These are phyloP conservation scores for Phylloscopus collybita DNA, from an alignment of 2,797 vertebrate genomes.

Conservation along the genomic window DNA sequence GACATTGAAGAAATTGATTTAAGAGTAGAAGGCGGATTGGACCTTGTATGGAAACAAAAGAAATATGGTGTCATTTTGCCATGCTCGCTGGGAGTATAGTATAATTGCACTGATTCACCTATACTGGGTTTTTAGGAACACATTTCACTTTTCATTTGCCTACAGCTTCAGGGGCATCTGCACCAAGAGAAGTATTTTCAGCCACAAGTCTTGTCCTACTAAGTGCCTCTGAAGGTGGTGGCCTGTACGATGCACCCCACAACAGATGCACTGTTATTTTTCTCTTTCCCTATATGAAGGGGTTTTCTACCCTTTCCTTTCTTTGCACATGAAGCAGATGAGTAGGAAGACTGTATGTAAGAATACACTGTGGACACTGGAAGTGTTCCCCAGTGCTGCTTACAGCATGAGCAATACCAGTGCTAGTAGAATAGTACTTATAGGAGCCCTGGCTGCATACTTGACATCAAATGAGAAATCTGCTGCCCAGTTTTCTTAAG, in stretches of 20 bases:
- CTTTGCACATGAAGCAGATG: neutral
- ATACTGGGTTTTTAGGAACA: neutral
- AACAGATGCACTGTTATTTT: neutral
- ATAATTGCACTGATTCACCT: neutral
- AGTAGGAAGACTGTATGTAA: neutral
- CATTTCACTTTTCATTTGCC: slow-evolving; percentile 3
- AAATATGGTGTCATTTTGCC: neutral
- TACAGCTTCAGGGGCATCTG: neutral
- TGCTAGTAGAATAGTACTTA: neutral
- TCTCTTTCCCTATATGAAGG: neutral
- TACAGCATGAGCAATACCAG: neutral
- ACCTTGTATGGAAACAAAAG: neutral
- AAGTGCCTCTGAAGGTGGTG: neutral
- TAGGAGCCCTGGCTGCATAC: neutral
- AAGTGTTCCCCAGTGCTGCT: neutral
- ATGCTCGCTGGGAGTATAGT: neutral
- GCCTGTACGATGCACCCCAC: neutral
- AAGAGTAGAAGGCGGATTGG: neutral
- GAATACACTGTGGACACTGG: neutral
- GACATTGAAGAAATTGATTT: neutral
- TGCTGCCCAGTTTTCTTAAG: neutral
- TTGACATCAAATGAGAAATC: neutral
- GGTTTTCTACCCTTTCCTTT: neutral
- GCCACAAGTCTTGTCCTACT: neutral
- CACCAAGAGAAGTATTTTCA: neutral